Conservation (phyloP, 2,113 vertebrate genomes). For the Martes martes region DNA sequence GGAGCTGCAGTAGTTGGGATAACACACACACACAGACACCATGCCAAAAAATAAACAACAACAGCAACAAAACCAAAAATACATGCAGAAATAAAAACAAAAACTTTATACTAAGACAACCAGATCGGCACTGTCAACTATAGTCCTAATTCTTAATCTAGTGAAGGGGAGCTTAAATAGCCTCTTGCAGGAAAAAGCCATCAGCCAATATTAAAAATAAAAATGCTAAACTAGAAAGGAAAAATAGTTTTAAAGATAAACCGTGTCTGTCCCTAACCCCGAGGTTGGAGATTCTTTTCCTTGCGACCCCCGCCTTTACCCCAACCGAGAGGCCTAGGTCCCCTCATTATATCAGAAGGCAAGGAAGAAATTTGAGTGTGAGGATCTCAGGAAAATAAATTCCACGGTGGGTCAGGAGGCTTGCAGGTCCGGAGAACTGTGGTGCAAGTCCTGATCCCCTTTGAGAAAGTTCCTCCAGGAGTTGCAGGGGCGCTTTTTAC, state of each 20-base stretch:
- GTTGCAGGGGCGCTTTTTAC: conserved; percentile 73
- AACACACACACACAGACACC: background rate
- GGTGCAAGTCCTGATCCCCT: background rate
- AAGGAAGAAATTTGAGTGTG: background rate
- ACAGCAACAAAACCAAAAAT: background rate
- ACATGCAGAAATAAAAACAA: background rate
- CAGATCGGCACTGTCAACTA: background rate
- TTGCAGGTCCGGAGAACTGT: background rate
- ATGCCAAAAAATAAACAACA: background rate
- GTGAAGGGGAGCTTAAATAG: background rate
- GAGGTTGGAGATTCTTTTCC: background rate
- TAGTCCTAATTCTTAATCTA: background rate
- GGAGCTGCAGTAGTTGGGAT: background rate
- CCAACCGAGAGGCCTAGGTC: background rate
- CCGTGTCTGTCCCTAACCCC: background rate
- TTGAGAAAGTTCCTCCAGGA: background rate
- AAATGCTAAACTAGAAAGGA: background rate
- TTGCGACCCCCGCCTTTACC: background rate
- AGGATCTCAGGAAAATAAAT: conserved; percentile 3
- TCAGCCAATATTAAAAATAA: background rate
- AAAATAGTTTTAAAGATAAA: background rate
- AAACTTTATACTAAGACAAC: background rate
- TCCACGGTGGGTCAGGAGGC: background rate
- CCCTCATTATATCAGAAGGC: background rate
- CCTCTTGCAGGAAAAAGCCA: background rate